Evolutionary conservation across 2,113 vertebrate genomes (phyloP).

Genomic region (Genyomyrus donnyi): DNA sequence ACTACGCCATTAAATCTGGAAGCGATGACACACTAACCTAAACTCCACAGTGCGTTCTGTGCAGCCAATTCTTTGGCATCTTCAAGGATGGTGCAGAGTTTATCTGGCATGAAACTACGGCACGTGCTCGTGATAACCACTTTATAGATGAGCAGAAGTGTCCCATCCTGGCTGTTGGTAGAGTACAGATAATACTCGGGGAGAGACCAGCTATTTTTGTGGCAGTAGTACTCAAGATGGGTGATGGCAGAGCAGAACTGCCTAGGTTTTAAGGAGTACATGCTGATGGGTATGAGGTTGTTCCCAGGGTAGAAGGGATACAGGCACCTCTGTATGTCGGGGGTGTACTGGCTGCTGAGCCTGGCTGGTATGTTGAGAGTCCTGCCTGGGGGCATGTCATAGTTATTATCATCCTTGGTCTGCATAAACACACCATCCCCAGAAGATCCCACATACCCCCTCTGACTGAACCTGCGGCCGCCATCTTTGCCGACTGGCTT

Average conservation of each 20-base stretch:
- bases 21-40: constrained; percentile 62
- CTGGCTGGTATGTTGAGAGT: constrained; percentile 46
- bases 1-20: neutral
- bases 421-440: constrained; percentile 39
- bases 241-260: constrained; percentile 80
- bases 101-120: constrained; percentile 77
- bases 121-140: constrained; percentile 70
- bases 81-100: constrained; percentile 76
- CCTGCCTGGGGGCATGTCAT: constrained; percentile 50
- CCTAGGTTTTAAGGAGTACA: constrained; percentile 72
- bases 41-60: constrained; percentile 71
- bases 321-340: constrained; percentile 59
- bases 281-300: constrained; percentile 70
- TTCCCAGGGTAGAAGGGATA: constrained; percentile 73
- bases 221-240: constrained; percentile 83
- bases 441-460: constrained; percentile 52
- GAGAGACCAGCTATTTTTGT: constrained; percentile 73
- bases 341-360: constrained; percentile 53
- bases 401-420: constrained; percentile 60
- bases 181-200: constrained; percentile 87
- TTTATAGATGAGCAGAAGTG: constrained; percentile 69
- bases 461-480: constrained; percentile 60
- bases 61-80: constrained; percentile 88
- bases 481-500: constrained; percentile 75
- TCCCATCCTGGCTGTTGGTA: constrained; percentile 70